Evolutionary conservation across 1,140 invertebrate genomes (phyloP).

Genomic region (Batillaria attramentaria): DNA sequence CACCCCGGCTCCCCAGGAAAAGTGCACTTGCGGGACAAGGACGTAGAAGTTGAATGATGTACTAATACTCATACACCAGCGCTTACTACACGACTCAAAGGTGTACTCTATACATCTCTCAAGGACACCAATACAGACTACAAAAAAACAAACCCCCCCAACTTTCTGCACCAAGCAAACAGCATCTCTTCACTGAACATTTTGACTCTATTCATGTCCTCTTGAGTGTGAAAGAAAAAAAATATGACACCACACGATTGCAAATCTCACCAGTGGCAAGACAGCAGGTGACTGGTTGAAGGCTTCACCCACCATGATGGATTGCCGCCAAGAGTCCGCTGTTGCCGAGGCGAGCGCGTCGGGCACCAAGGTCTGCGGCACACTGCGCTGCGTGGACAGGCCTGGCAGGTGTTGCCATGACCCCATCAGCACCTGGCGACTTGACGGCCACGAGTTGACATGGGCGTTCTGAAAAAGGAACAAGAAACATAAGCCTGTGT

Average conservation of each 20-base stretch:
- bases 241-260: too few species aligned
- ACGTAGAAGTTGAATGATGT: too few species aligned
- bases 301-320: constrained; percentile 81
- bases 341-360: constrained; percentile 73
- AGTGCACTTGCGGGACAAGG: too few species aligned
- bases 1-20: too few species aligned
- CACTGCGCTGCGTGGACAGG: constrained; percentile 78
- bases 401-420: constrained; percentile 85
- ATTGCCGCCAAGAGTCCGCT: constrained; percentile 81
- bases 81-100: too few species aligned
- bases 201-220: not conserved
- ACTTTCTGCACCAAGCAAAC: too few species aligned
- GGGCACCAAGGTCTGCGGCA: constrained; percentile 77
- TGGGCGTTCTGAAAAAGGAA: constrained; percentile 79
- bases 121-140: too few species aligned
- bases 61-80: too few species aligned
- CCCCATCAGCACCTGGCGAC: constrained; percentile 85
- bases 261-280: constrained; percentile 77
- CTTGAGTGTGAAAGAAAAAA: constrained; percentile 1
- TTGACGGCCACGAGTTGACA: constrained; percentile 83
- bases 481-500: not conserved
- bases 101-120: too few species aligned
- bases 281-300: constrained; percentile 72
- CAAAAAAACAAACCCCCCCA: too few species aligned
- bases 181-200: not conserved